phyloP scores from a whole-genome alignment of 2,888 invertebrate species.

The Gisinianus flammeolus region DNA sequence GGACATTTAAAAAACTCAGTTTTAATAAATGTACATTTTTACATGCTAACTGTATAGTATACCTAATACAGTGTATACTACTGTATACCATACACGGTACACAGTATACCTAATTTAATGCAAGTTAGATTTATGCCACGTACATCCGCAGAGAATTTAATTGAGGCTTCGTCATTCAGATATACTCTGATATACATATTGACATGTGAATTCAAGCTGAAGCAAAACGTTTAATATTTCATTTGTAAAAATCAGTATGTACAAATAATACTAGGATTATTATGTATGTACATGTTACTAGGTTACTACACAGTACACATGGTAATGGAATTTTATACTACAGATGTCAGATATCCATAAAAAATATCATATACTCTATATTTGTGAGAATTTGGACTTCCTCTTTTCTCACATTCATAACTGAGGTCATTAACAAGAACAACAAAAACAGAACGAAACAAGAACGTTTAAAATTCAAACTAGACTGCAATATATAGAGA shows the following conservation, averaged over 20 bases:
- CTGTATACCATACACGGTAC: not conserved
- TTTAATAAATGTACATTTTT: not conserved
- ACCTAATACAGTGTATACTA: not conserved
- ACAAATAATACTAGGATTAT: not conserved
- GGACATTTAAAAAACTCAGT: not conserved
- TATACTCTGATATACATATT: not conserved
- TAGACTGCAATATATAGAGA: not conserved
- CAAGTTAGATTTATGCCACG: too few species aligned
- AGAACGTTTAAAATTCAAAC: not conserved
- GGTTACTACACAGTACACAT: not conserved
- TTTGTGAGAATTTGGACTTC: slow-evolving; percentile 26
- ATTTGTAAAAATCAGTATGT: not conserved
- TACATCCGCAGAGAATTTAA: too few species aligned
- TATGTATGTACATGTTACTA: not conserved
- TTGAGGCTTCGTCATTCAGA: too few species aligned
- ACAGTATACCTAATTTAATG: too few species aligned
- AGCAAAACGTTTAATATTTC: not conserved
- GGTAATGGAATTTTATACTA: too few species aligned
- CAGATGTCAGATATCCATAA: not conserved
- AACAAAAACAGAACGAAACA: slow-evolving; percentile 1
- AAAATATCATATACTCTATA: not conserved
- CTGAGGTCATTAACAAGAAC: slow-evolving; percentile 33
- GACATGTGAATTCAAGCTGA: not conserved
- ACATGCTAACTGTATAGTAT: not conserved
- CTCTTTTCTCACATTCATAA: slow-evolving; percentile 29